Conservation (phyloP, 2,113 vertebrate species). For the Hylia prasina region DNA sequence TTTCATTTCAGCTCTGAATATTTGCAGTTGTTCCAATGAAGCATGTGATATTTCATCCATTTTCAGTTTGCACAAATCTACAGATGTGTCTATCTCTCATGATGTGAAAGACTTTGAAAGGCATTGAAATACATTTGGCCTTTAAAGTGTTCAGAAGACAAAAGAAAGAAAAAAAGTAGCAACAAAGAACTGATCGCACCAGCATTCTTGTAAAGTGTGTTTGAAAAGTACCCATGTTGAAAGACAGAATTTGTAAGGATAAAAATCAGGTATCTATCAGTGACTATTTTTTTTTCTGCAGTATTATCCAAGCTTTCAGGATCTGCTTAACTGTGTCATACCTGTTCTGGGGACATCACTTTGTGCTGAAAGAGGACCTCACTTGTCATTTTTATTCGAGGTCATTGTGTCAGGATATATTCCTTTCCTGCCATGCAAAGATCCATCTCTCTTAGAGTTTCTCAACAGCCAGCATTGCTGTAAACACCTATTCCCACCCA, state of each 20-base stretch:
- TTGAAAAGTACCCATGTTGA: not conserved
- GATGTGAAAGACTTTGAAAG: not conserved
- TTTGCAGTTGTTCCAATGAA: not conserved
- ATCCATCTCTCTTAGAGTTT: slow-evolving; percentile 29
- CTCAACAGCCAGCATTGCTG: not conserved
- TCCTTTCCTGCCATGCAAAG: not conserved
- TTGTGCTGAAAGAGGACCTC: not conserved
- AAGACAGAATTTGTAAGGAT: not conserved
- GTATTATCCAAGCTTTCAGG: not conserved
- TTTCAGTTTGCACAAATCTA: not conserved
- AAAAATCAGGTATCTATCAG: not conserved
- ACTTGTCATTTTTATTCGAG: slow-evolving; percentile 33
- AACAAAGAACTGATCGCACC: not conserved
- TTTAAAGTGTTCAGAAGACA: not conserved
- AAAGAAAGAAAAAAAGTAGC: not conserved
- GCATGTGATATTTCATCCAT: not conserved
- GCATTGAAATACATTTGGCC: not conserved
- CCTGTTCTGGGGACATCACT: not conserved
- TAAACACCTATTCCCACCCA: not conserved
- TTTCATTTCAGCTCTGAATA: not conserved
- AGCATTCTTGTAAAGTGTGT: not conserved
- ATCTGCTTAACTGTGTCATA: not conserved
- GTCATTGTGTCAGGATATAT: slow-evolving; percentile 19
- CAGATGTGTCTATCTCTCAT: not conserved
- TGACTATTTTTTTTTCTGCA: not conserved